Evolutionary conservation across 2,888 invertebrate genomes (phyloP), one percentile per base, ranked within the genome.

Genomic region (Octonoba sinensis): DNA sequence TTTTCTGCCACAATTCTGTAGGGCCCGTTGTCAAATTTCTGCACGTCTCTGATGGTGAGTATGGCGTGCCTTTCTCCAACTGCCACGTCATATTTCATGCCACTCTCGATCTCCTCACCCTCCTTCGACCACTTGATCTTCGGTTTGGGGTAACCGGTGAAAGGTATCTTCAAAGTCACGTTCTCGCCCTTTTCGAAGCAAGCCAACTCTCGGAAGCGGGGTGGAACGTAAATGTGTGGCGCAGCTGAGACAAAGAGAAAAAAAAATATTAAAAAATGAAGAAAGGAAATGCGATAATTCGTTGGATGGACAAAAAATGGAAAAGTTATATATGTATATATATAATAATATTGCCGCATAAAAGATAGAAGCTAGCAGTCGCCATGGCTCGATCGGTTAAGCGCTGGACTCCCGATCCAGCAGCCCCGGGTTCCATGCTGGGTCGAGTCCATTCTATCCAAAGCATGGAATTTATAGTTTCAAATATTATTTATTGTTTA

Each of bases 121-220:
- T 99, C 97, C 83, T 96, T 92, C 75, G 95, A 92, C 99, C 99
- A 99, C 46, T 93, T 93, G 87, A 97, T 95, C 88, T 93, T 95
- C 36, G 99, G 99, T 87, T 94, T 94, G 0, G 99, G 99, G 90
- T 95, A 95, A 3, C 99, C 99, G 86, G 97, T 98, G 92, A 99
- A 99, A 27, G 99, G 99, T 87, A 99, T 96, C 90, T 99, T 99
- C 87, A 99, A 92, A 16, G 96, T 92, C 2, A 99, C 95, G 88
- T 97, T 97, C 89, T 97, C 97, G 72, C 97, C 98, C 90, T 98
- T 98, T 90, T 99, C 99, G 90, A 97, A 99, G 92, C 95, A 97
- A 3, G 97, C 97, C 0, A 95, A 94, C 87, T 96, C 97, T 65
- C 97, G 93, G 93, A 99, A 99, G 84, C 99, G 91, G 24, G 98